These are phyloP conservation scores for Astyanax mexicanus DNA, from an alignment of 2,797 vertebrate species.

Conservation along the genomic window DNA sequence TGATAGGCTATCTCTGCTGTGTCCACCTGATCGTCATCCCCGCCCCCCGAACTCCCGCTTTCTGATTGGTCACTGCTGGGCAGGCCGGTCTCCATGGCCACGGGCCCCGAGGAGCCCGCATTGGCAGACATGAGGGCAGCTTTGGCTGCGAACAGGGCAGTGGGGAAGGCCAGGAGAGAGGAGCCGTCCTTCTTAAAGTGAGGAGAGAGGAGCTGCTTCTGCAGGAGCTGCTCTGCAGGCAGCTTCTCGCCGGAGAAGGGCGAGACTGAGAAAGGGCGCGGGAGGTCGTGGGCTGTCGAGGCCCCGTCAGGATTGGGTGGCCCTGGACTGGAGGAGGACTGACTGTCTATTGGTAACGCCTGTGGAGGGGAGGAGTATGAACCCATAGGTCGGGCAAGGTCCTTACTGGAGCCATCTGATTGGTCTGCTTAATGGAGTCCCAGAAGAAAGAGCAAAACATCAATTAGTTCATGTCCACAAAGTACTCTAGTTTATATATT, in stretches of 20 bases:
- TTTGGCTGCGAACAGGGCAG: slow-evolving; percentile 86
- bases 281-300: slow-evolving; percentile 71
- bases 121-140: slow-evolving; percentile 74
- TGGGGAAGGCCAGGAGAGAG: slow-evolving; percentile 79
- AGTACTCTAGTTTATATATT: background rate
- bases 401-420: slow-evolving; percentile 84
- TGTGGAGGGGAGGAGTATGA: slow-evolving; percentile 85
- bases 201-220: slow-evolving; percentile 84
- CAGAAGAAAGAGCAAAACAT: background rate
- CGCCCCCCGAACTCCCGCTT: slow-evolving; percentile 70
- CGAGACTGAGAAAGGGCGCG: slow-evolving; percentile 84
- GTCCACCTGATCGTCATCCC: slow-evolving; percentile 93
- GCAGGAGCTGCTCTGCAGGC: slow-evolving; percentile 78
- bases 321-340: slow-evolving; percentile 80
- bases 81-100: slow-evolving; percentile 73
- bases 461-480: background rate
- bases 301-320: slow-evolving; percentile 76
- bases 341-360: slow-evolving; percentile 76
- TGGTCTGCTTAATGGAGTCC: slow-evolving; percentile 80
- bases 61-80: slow-evolving; percentile 83
- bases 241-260: slow-evolving; percentile 83
- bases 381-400: slow-evolving; percentile 76
- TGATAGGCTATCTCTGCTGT: slow-evolving; percentile 97
- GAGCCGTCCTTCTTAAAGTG: slow-evolving; percentile 84
- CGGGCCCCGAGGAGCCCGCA: slow-evolving; percentile 66